phyloP scores from a whole-genome alignment of 2,888 invertebrate species.

The Leucophenga montana region DNA sequence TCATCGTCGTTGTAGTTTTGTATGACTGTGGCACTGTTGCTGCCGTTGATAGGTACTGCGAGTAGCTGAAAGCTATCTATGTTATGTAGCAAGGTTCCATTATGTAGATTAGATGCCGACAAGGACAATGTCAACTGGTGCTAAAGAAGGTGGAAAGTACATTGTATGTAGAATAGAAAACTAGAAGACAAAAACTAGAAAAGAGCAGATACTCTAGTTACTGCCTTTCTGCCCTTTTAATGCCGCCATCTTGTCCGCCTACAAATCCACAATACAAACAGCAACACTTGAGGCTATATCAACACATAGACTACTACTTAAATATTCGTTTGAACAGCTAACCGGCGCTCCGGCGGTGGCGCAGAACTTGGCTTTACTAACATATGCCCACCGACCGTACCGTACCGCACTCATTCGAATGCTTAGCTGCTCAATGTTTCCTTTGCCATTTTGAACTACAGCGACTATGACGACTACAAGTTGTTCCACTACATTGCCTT shows the following conservation, averaged over 20 bases:
- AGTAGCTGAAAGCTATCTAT: background rate
- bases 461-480: no score
- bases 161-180: background rate
- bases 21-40: background rate
- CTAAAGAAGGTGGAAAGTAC: constrained; percentile 8
- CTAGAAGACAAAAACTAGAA: background rate
- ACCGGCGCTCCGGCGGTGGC: no score
- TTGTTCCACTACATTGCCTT: no score
- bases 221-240: background rate
- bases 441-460: no score
- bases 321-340: no score
- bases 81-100: constrained; percentile 14
- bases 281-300: constrained; percentile 9
- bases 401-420: no score
- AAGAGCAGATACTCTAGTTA: background rate
- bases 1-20: constrained; percentile 3
- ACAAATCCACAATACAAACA: background rate
- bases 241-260: background rate
- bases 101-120: constrained; percentile 25
- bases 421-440: no score
- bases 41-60: background rate
- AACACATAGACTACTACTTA: constrained; percentile 15
- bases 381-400: no score
- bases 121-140: constrained; percentile 26
- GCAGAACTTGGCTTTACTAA: no score